Evolutionary conservation across 2,113 vertebrate genomes (phyloP).

Genomic region (Varanus komodoensis): DNA sequence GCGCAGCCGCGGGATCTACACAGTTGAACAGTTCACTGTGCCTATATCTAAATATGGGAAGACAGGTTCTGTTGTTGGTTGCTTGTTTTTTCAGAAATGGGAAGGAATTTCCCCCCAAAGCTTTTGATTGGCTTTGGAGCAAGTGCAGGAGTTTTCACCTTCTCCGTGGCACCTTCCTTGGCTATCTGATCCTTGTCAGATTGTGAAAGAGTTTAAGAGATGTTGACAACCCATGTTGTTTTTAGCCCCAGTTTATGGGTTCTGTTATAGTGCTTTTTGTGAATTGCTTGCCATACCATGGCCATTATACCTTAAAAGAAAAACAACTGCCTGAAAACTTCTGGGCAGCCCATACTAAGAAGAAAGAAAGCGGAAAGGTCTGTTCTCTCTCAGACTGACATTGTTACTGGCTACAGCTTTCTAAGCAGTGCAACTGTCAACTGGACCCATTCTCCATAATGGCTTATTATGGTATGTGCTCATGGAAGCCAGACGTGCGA

Average conservation of each 20-base stretch:
- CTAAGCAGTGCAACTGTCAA: neutral
- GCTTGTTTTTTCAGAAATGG: neutral
- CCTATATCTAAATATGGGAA: neutral
- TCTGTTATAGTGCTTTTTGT: conserved; percentile 16
- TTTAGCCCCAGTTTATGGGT: conserved; percentile 24
- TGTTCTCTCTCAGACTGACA: conserved; percentile 28
- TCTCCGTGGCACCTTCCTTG: neutral
- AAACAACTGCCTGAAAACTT: conserved; percentile 12
- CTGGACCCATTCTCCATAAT: neutral
- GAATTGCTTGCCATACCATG: conserved; percentile 17
- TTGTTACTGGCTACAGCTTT: conserved; percentile 18
- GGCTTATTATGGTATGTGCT: neutral
- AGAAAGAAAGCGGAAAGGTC: conserved; percentile 19
- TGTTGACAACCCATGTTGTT: neutral
- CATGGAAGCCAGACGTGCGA: neutral
- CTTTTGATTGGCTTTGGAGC: neutral
- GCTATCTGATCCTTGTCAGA: conserved; percentile 21
- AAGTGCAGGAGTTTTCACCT: conserved; percentile 15
- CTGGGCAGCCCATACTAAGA: conserved; percentile 13
- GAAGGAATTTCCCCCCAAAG: neutral
- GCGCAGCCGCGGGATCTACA: neutral
- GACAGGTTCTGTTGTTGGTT: neutral
- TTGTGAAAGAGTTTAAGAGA: conserved; percentile 13
- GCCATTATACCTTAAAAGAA: conserved; percentile 19
- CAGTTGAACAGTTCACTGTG: neutral